Evolutionary conservation across 2,113 vertebrate genomes (phyloP).

Genomic region (Eolophus roseicapilla): DNA sequence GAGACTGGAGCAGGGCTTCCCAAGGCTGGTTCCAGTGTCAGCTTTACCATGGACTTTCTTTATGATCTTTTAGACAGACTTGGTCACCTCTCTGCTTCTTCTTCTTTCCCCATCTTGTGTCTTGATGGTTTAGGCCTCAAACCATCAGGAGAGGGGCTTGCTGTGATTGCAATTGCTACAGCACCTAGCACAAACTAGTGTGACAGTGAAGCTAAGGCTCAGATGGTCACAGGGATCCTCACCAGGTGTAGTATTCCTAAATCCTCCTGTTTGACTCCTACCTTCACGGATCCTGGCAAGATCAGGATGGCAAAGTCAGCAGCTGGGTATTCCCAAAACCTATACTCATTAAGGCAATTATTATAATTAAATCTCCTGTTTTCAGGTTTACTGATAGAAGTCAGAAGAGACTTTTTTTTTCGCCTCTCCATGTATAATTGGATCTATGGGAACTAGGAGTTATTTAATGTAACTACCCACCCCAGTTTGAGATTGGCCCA

Average conservation of each 20-base stretch:
- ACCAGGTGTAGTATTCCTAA: background rate
- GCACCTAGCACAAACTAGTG: background rate
- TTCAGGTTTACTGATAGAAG: slow-evolving; percentile 20
- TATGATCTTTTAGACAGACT: background rate
- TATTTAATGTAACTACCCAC: slow-evolving; percentile 14
- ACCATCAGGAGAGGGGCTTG: background rate
- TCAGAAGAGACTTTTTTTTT: background rate
- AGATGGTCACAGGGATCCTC: background rate
- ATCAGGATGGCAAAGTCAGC: background rate
- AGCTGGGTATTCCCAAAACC: slow-evolving; percentile 19
- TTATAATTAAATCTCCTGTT: slow-evolving; percentile 47
- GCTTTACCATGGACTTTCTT: background rate
- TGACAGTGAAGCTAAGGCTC: background rate
- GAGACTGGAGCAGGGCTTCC: background rate
- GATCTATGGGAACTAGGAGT: background rate
- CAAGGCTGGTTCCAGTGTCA: background rate
- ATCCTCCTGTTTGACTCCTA: background rate
- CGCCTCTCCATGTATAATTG: background rate
- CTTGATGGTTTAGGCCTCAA: background rate
- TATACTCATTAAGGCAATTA: slow-evolving; percentile 32
- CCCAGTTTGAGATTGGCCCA: background rate
- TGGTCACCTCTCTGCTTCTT: background rate
- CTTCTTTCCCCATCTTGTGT: background rate
- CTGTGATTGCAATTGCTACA: background rate
- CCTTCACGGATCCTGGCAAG: background rate